Conservation (phyloP, 2,888 invertebrate species). For the Herminia tarsipennalis region DNA sequence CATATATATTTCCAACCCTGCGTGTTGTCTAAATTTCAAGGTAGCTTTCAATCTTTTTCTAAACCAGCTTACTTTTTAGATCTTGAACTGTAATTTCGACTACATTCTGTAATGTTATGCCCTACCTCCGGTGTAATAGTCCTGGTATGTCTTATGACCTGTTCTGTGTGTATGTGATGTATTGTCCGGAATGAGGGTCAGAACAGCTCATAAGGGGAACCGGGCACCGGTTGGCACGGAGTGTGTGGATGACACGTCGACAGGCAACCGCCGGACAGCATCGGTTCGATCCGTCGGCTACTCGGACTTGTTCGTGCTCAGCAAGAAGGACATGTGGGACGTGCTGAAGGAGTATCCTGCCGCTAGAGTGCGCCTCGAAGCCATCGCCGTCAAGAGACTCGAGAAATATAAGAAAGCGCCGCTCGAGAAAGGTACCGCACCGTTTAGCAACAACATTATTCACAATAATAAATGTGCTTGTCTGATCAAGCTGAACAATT, state of each 20-base stretch:
- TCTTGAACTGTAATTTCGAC: constrained; percentile 44
- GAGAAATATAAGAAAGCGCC: constrained; percentile 99
- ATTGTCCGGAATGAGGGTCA: constrained; percentile 45
- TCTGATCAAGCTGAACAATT: constrained; percentile 17
- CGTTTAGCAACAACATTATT: constrained; percentile 8
- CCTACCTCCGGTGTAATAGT: constrained; percentile 64
- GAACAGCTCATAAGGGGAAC: constrained; percentile 61
- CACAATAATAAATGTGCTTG: constrained; percentile 5
- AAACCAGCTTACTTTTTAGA: constrained; percentile 51
- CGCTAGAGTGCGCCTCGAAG: constrained; percentile 96
- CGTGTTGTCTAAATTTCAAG: constrained; percentile 54
- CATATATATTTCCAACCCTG: constrained; percentile 52
- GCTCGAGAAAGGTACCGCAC: constrained; percentile 92
- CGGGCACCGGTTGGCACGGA: constrained; percentile 82
- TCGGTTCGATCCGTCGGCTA: constrained; percentile 99
- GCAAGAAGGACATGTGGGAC: constrained; percentile 99
- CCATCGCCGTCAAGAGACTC: constrained; percentile 98
- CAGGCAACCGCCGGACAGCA: constrained; percentile 99
- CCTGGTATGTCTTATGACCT: constrained; percentile 55
- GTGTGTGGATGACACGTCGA: constrained; percentile 86
- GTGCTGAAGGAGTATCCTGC: constrained; percentile 98
- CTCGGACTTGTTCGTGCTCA: constrained; percentile 99
- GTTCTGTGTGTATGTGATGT: constrained; percentile 49
- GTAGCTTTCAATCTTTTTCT: constrained; percentile 56
- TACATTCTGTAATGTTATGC: constrained; percentile 45